Evolutionary conservation across 2,113 vertebrate species (phyloP).

Genomic region (Hypocryptadius cinnamomeus): DNA sequence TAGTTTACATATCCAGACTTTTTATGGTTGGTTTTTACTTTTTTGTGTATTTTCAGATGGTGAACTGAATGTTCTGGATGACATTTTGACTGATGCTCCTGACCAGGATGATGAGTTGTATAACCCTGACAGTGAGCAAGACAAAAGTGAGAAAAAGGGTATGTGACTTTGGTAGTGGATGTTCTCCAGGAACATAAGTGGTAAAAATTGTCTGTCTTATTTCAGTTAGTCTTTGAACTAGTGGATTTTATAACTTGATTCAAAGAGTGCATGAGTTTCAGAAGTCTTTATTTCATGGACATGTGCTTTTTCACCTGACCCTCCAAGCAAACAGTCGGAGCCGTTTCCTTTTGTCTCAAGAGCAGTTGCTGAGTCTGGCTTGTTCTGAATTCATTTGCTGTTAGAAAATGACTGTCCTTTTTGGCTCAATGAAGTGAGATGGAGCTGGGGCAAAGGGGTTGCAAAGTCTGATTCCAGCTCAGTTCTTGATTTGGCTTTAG

Average conservation of each 20-base stretch:
- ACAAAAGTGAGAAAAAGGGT: slow-evolving; percentile 95
- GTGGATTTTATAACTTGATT: not conserved
- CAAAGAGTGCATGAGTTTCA: not conserved
- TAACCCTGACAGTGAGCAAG: slow-evolving; percentile 92
- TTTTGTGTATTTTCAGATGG: slow-evolving; percentile 77
- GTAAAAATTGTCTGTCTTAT: not conserved
- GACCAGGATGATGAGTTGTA: slow-evolving; percentile 97
- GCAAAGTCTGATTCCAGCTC: not conserved
- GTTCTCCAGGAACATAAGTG: not conserved
- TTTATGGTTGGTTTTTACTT: not conserved
- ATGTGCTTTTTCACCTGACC: not conserved
- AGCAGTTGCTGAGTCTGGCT: not conserved
- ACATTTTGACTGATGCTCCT: slow-evolving; percentile 95
- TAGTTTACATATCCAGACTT: not conserved
- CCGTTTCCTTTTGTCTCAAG: not conserved
- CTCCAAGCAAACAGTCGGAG: not conserved
- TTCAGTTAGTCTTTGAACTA: not conserved
- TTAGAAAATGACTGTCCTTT: not conserved
- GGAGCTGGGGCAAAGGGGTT: not conserved
- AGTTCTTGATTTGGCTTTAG: not conserved
- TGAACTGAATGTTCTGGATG: slow-evolving; percentile 94
- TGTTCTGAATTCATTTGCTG: not conserved
- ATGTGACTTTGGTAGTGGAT: slow-evolving; percentile 5
- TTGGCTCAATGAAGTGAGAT: not conserved
- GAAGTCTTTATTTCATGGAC: not conserved